phyloP scores from a whole-genome alignment of 2,113 vertebrate genomes.

The Balaeniceps rex region DNA sequence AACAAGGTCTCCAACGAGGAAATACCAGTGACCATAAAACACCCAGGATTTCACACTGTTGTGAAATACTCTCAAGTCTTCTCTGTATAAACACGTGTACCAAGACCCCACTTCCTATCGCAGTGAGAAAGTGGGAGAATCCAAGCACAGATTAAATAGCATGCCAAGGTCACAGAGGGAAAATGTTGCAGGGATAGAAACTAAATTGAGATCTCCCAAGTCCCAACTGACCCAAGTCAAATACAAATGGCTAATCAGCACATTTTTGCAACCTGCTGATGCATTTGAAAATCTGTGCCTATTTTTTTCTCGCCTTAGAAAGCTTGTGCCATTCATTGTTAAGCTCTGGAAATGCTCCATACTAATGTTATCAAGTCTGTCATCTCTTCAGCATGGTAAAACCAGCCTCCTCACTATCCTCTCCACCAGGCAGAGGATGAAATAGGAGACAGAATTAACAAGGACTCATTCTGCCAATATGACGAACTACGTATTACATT shows the following conservation, averaged over 20 bases:
- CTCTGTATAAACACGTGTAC: neutral
- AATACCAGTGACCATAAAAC: neutral
- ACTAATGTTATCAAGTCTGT: constrained; percentile 41
- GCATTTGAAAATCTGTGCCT: constrained; percentile 46
- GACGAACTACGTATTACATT: neutral
- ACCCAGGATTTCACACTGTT: neutral
- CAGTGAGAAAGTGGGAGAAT: neutral
- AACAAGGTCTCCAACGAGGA: neutral
- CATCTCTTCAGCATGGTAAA: constrained; percentile 24
- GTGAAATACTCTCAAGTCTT: neutral
- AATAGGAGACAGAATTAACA: constrained; percentile 5
- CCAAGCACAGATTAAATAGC: neutral
- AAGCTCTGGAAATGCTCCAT: constrained; percentile 40
- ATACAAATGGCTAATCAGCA: constrained; percentile 53
- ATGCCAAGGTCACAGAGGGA: neutral
- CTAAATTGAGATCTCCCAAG: neutral
- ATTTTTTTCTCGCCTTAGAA: constrained; percentile 38
- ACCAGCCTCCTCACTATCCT: constrained; percentile 30
- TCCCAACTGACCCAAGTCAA: neutral
- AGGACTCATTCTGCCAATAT: constrained; percentile 26
- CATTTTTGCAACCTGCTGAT: constrained; percentile 39
- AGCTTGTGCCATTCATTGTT: constrained; percentile 54
- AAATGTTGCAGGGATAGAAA: neutral
- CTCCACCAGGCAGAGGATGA: constrained; percentile 17
- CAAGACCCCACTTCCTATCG: neutral